phyloP scores from a whole-genome alignment of 2,113 vertebrate genomes.

The Prinia subflava region DNA sequence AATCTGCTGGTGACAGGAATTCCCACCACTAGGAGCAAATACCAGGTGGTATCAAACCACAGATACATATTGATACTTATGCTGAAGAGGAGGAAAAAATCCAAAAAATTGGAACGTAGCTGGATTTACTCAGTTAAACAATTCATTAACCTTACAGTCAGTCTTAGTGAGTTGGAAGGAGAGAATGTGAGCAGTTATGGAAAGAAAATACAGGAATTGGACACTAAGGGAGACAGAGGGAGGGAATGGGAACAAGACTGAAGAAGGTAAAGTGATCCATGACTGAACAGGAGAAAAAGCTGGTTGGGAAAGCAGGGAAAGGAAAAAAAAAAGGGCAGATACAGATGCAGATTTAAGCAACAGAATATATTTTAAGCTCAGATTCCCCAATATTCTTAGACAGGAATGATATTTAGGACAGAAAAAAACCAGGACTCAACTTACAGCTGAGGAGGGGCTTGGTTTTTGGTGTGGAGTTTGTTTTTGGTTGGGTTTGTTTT shows the following conservation, averaged over 20 bases:
- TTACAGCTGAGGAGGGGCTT: background rate
- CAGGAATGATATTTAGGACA: background rate
- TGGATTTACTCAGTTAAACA: background rate
- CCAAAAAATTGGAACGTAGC: background rate
- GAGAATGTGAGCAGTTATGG: background rate
- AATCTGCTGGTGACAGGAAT: background rate
- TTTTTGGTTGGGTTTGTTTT: background rate
- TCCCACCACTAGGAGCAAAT: background rate
- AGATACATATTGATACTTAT: background rate
- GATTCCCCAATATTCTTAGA: background rate
- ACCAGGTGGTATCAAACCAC: background rate
- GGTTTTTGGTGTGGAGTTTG: background rate
- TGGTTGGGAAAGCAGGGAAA: background rate
- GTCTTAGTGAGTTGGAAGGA: background rate
- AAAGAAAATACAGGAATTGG: background rate
- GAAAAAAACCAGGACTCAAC: background rate
- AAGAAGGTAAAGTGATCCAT: background rate
- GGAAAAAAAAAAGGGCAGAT: background rate
- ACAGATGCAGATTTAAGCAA: background rate
- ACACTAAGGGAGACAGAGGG: background rate
- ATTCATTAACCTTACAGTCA: background rate
- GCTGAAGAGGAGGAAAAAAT: fast-evolving
- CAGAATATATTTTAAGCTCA: background rate
- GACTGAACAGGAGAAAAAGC: background rate
- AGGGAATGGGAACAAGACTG: background rate